These are phyloP conservation scores for Stichopus chloronotus DNA, from an alignment of 35 echinoderm and acorn worm genomes.

Conservation along the genomic window DNA sequence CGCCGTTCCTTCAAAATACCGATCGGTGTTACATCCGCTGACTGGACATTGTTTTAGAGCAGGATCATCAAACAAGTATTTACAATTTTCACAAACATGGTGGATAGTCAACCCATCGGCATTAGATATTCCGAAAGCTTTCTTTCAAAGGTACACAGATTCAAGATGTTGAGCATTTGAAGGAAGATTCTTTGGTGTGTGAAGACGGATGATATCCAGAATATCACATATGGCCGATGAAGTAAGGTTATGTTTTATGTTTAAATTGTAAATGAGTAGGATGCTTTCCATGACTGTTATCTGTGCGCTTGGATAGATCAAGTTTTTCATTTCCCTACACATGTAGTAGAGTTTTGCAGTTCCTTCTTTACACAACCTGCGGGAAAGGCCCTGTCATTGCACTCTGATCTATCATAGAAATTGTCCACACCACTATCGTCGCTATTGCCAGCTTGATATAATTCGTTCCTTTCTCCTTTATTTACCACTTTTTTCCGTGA, in stretches of 20 bases:
- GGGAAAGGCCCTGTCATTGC: not conserved
- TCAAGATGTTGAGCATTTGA: conserved; percentile 27
- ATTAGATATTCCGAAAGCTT: conserved; percentile 26
- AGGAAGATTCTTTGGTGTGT: conserved; percentile 10
- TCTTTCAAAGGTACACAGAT: conserved; percentile 44
- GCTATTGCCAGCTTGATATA: too few species aligned
- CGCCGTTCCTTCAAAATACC: conserved; percentile 37
- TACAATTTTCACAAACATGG: conserved; percentile 51
- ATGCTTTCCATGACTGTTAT: conserved; percentile 33
- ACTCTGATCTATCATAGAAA: conserved; percentile 29
- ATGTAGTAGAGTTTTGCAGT: not conserved
- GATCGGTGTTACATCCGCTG: not conserved
- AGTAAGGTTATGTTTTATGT: conserved; percentile 53
- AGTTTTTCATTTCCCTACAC: not conserved
- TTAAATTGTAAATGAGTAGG: conserved; percentile 19
- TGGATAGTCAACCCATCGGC: conserved; percentile 12
- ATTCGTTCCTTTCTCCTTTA: not conserved
- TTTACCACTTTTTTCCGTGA: not conserved
- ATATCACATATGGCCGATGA: conserved; percentile 42
- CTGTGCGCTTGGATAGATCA: conserved; percentile 23
- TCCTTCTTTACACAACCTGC: not conserved
- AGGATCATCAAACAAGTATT: conserved; percentile 5
- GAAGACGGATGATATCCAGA: conserved; percentile 25
- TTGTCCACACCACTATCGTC: too few species aligned
- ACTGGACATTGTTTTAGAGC: conserved; percentile 17